Evolutionary conservation across 2,797 vertebrate genomes (phyloP), one percentile per base, ranked within the genome.

Genomic region (Octomys mimax): DNA sequence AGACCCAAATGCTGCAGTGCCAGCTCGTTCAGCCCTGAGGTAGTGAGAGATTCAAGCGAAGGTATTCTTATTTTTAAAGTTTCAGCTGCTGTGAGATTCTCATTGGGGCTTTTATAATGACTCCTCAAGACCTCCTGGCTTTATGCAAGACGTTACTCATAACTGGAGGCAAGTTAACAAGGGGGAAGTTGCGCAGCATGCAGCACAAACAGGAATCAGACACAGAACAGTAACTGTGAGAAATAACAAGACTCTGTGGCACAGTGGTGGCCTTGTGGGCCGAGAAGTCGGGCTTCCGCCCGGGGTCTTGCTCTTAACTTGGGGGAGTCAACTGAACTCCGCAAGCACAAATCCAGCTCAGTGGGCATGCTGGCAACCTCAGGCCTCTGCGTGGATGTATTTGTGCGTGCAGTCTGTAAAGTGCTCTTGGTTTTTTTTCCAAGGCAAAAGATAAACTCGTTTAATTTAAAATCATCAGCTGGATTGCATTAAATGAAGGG

Each of bases 391-490:
- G 71, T 52, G 62, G 90, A 81, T 91, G 42, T 78, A 90, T 90
- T 86, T 92, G 68, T 93, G 59, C 61, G 84, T 78, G 54, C 75
- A 68, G 66, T 95, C 62, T 95, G 71, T 92, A 97, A 93, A 98
- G 59, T 83, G 92, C 33, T 70, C 96, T 94, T 71, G 92, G 24
- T 91, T 70, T 94, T 96, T 95, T 95, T 94, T 94, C 95, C 66
- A 46, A 84, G 81, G 62, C 77, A 91, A 94, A 95, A 97, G 85
- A 95, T 97, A 98, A 97, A 92, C 64, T 95, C 26, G 71, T 77
- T 93, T 96, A 92, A 95, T 77, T 89, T 96, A 92, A 94, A 96
- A 81, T 97, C 95, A 96, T 97, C 94, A 96, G 87, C 75, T 97
- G 70, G 94, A 95, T 39, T 96, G n/a, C 92, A 95, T 62, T 77